phyloP scores from a whole-genome alignment of 2,113 vertebrate genomes.

The Capreolus pygargus region DNA sequence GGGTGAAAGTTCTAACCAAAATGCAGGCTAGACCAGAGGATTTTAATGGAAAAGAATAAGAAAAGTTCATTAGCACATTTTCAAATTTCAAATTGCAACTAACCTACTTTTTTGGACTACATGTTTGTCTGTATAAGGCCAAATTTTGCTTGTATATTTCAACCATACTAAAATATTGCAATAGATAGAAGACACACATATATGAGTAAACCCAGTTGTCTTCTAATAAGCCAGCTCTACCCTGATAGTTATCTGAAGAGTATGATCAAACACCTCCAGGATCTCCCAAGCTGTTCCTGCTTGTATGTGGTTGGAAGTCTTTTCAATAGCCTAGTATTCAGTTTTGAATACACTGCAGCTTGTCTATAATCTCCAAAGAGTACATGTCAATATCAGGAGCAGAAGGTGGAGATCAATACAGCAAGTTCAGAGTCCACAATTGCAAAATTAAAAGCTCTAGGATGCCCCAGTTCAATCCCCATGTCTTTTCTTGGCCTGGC shows the following conservation, averaged over 20 bases:
- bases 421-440: background rate
- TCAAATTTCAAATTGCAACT: background rate
- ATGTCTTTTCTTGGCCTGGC: background rate
- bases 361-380: background rate
- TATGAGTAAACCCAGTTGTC: background rate
- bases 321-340: background rate
- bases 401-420: background rate
- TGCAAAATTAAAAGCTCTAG: background rate
- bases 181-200: background rate
- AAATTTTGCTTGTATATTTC: background rate
- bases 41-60: background rate
- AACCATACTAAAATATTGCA: background rate
- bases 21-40: background rate
- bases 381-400: background rate
- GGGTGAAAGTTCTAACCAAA: background rate
- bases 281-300: background rate
- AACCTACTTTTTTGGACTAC: background rate
- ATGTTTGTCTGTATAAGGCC: background rate
- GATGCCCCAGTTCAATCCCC: background rate
- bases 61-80: background rate
- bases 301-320: background rate
- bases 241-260: background rate
- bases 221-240: background rate
- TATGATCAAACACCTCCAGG: background rate
- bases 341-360: background rate